Evolutionary conservation across 2,888 invertebrate genomes (phyloP), one percentile per base, ranked within the genome.

Genomic region (Callosobruchus maculatus): DNA sequence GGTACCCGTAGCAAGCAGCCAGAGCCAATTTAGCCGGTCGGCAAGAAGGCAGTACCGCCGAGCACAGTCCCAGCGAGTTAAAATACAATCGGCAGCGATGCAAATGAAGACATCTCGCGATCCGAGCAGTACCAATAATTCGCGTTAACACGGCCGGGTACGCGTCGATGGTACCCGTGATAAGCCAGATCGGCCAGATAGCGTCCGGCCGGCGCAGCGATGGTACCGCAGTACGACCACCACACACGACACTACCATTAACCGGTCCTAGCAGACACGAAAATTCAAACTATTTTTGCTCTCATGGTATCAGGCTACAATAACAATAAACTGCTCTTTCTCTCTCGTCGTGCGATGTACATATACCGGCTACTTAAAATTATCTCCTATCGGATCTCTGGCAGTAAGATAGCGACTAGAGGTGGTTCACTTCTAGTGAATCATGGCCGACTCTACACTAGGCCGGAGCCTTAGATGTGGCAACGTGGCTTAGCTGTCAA

Each of bases 231-330:
- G 76, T 70, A 72, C 76, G 79, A 77, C 79, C 80, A 79, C 83
- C 83, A 81, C 83, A 82, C 83, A 82, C 82, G 83, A 80, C 77
- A 78, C 74, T 76, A 77, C 80, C 81, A 79, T 80, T 82, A 82
- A 79, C 74, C 74, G 82, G 81, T 76, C 78, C 49, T 73, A 74
- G 79, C 75, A 76, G 77, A 78, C 83, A 83, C 83, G 83, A 77
- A 80, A 80, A 82, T 81, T 81, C 81, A 74, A 74, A 49, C 49
- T 18, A 49, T 49, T 49, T 49, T 49, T 49, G 49, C 49, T 49
- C 18, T 49, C 49, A 49, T 5, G 3, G 49, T 49, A 49, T 49
- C 74, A n/a, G n/a, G 71, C 70, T 73, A 76, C 74, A 76, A 77
- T 77, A 76, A 76, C 76, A 77, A 78, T 78, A 77, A 78, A 78